Evolutionary conservation across 2,113 vertebrate genomes (phyloP), one percentile per base, ranked within the genome.

Genomic region (Brachypteracias leptosomus): DNA sequence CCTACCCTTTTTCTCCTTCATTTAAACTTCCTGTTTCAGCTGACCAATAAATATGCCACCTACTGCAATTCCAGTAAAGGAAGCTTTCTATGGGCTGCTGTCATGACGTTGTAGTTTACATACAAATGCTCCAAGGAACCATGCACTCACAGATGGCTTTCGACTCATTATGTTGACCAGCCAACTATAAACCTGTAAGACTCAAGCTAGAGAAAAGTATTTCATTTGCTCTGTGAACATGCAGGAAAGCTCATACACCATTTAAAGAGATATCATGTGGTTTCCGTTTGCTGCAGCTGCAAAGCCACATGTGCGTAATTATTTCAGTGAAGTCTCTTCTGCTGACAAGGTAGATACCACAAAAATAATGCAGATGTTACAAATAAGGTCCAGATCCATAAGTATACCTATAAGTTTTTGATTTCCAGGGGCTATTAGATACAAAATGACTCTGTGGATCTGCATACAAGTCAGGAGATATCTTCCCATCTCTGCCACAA

Each of bases 241-340:
- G 72, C 51, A 88, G n/a, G 29, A 81, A 62, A 70, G 46, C 82
- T 83, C 52, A 55, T 6, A 61, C 16, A 83, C 91, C 91, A 88
- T 77, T 91, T 96, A 80, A 88, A 91, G 79, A 80, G 44, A 86
- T 29, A 86, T 52, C 84, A 61, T 36, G 63, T 52, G 36, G 44
- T 57, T 93, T 54, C 72, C 92, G 63, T 77, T 93, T 82, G 52
- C 82, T 88, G 89, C 88, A 93, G 92, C 91, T 96, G 95, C 88
- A 77, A 90, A 90, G 71, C 42, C 61, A 77, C 67, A 71, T 72
- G 31, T 71, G 63, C 46, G 22, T 59, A 85, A 95, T 91, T 88
- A 90, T 74, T 86, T 67, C 88, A 86, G 57, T 70, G 36, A 87
- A 96, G 71, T 16, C 4, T 93, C 77, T 95, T 96, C 55, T 91